These are phyloP conservation scores for Globodera ellingtonae DNA, from an alignment of 1,140 invertebrate genomes.

Conservation along the genomic window DNA sequence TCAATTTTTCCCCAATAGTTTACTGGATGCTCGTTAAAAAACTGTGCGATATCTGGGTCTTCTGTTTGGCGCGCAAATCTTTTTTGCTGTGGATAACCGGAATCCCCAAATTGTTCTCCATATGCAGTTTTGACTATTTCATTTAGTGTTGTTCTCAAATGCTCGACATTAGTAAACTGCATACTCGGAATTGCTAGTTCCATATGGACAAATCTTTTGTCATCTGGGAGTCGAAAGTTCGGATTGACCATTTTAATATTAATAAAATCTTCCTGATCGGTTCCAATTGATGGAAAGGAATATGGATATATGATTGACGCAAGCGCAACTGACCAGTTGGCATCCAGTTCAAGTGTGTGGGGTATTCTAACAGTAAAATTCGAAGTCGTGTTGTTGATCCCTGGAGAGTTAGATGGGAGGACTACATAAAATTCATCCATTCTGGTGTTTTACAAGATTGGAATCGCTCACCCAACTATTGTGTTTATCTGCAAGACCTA, in stretches of 20 bases:
- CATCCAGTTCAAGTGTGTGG: constrained; percentile 26
- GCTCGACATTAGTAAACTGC: background rate
- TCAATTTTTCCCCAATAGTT: background rate
- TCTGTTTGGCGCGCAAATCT: background rate
- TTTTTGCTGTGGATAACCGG: background rate
- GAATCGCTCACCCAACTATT: background rate
- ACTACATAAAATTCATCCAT: constrained; percentile 9
- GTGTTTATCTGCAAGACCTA: background rate
- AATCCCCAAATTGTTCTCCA: background rate
- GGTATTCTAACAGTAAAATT: constrained; percentile 5
- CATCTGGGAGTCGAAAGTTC: background rate
- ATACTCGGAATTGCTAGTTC: background rate
- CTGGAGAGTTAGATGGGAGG: background rate
- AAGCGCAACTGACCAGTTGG: constrained; percentile 26
- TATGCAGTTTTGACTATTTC: background rate
- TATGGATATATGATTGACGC: constrained; percentile 29
- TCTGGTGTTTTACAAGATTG: background rate
- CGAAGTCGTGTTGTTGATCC: background rate
- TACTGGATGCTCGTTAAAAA: background rate
- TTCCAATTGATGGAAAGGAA: constrained; percentile 12
- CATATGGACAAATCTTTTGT: background rate
- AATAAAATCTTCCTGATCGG: background rate
- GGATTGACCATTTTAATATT: background rate
- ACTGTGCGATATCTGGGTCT: background rate
- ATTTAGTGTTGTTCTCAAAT: background rate